These are phyloP conservation scores for Eilema depressum DNA, from an alignment of 2,888 invertebrate species.

Conservation along the genomic window DNA sequence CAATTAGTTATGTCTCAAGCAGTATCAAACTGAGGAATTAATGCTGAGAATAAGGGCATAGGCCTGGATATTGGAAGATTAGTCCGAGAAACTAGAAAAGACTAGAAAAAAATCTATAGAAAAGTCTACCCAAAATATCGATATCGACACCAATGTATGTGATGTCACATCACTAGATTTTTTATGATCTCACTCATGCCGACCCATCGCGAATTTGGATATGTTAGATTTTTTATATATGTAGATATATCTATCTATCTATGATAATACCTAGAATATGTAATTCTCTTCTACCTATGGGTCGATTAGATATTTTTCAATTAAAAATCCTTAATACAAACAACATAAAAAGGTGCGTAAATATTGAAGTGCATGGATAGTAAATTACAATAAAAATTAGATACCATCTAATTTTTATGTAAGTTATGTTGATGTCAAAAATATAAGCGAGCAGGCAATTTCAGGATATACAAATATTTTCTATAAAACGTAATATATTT, in stretches of 20 bases:
- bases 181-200: neutral
- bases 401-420: neutral
- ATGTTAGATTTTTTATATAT: neutral
- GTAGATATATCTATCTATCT: too few species aligned
- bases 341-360: conserved; percentile 47
- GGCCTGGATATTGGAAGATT: too few species aligned
- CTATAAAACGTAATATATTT: too few species aligned
- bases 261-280: too few species aligned
- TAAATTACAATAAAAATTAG: conserved; percentile 15
- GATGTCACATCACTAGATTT: neutral
- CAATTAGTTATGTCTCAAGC: too few species aligned
- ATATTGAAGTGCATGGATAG: conserved; percentile 41
- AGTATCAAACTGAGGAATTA: neutral
- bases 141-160: neutral
- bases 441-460: conserved; percentile 43
- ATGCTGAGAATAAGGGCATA: too few species aligned
- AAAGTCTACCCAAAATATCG: neutral
- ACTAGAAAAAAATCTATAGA: too few species aligned
- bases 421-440: conserved; percentile 19
- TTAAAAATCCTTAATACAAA: conserved; percentile 31
- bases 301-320: conserved; percentile 22
- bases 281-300: conserved; percentile 16
- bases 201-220: neutral
- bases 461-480: conserved; percentile 38
- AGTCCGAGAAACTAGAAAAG: too few species aligned